Conservation (phyloP, 2,888 invertebrate species). For the Atherix ibis region DNA sequence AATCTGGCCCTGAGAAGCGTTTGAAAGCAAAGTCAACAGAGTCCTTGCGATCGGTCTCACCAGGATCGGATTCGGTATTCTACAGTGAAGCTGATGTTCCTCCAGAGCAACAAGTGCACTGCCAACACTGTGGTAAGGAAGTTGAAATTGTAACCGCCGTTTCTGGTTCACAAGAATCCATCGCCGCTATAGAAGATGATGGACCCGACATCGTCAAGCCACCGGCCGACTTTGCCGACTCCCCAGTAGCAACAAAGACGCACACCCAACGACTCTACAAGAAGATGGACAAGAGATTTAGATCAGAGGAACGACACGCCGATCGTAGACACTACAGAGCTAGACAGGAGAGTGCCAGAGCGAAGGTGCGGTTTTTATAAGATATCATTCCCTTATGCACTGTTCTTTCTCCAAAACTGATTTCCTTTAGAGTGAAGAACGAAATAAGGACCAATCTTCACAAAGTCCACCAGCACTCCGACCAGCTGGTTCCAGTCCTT, state of each 20-base stretch:
- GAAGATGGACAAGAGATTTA: slow-evolving; percentile 60
- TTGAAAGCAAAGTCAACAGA: slow-evolving; percentile 74
- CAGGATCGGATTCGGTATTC: slow-evolving; percentile 81
- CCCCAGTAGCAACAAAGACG: slow-evolving; percentile 45
- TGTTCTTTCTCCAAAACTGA: too few relatives aligned
- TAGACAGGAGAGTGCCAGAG: slow-evolving; percentile 54
- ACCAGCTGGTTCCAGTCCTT: slow-evolving; percentile 49
- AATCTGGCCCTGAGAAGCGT: slow-evolving; percentile 33
- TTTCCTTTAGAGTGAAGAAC: slow-evolving; percentile 48
- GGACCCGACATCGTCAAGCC: slow-evolving; percentile 64
- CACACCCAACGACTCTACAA: slow-evolving; percentile 49
- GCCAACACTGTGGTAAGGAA: slow-evolving; percentile 71
- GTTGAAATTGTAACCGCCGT: slow-evolving; percentile 44
- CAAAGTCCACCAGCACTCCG: slow-evolving; percentile 57
- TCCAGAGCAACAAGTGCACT: slow-evolving; percentile 44
- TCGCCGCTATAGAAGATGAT: slow-evolving; percentile 35
- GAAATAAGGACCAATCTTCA: slow-evolving; percentile 50
- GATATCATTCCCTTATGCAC: too few relatives aligned
- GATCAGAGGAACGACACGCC: slow-evolving; percentile 57
- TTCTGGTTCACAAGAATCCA: slow-evolving; percentile 29
- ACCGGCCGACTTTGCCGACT: slow-evolving; percentile 78
- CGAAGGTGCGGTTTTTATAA: slow-evolving; percentile 43
- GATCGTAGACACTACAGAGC: slow-evolving; percentile 48
- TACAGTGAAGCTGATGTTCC: slow-evolving; percentile 58
- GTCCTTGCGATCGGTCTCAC: slow-evolving; percentile 74